These are phyloP conservation scores for Lytechinus variegatus DNA, from an alignment of 35 echinoderm and acorn worm species.

Conservation along the genomic window DNA sequence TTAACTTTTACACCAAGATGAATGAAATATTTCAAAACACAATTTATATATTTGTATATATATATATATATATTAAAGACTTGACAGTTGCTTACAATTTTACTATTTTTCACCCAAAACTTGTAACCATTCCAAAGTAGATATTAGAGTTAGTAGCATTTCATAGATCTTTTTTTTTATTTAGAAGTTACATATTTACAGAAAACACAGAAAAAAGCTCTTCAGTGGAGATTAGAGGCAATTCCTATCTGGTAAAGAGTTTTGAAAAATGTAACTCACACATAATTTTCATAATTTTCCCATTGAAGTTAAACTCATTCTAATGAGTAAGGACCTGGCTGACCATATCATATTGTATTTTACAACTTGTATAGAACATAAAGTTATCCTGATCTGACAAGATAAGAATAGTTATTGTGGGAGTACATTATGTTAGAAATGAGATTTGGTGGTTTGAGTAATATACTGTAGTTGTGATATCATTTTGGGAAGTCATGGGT, in stretches of 20 bases:
- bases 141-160: not conserved
- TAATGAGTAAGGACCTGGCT: not conserved
- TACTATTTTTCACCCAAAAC: slow-evolving; percentile 13
- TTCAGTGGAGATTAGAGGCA: not conserved
- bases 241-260: not conserved
- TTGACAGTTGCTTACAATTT: not conserved
- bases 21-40: not conserved
- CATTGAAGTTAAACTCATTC: not conserved
- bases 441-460: not conserved
- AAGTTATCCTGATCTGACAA: not conserved
- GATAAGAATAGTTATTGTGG: not conserved
- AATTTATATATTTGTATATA: not conserved
- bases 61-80: not conserved
- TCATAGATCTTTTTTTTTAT: not conserved
- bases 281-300: not conserved
- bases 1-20: not conserved
- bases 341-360: not conserved
- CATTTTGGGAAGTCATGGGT: too few species aligned
- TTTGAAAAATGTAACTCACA: not conserved
- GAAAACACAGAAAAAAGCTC: not conserved
- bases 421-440: not conserved
- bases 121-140: slow-evolving; percentile 12
- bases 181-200: not conserved
- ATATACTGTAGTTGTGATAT: too few species aligned
- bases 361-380: not conserved